Evolutionary conservation across 2,797 vertebrate genomes (phyloP).

Genomic region (Pseudotriccus pelzelni): DNA sequence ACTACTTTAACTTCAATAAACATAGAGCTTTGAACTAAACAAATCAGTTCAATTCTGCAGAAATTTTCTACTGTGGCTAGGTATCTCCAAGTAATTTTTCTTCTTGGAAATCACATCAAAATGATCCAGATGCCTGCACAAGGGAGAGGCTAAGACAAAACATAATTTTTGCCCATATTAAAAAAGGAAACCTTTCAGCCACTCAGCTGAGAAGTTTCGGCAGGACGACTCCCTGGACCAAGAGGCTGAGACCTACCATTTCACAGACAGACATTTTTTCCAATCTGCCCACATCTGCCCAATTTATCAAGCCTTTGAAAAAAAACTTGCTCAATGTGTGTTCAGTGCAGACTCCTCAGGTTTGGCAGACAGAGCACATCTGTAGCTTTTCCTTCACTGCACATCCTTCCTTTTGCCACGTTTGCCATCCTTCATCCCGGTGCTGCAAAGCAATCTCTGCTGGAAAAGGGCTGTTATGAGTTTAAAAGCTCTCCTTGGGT

Average conservation of each 20-base stretch:
- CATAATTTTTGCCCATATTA: not conserved
- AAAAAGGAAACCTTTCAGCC: not conserved
- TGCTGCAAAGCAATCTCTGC: not conserved
- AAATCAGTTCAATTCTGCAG: not conserved
- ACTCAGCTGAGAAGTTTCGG: not conserved
- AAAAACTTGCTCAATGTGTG: accelerated
- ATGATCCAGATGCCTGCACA: not conserved
- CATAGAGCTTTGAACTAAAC: not conserved
- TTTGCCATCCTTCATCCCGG: not conserved
- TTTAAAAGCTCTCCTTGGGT: not conserved
- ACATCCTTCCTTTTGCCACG: not conserved
- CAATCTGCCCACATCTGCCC: not conserved
- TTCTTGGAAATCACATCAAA: not conserved
- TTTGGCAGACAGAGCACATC: not conserved
- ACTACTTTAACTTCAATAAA: not conserved
- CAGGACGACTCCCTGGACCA: not conserved
- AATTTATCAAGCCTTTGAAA: not conserved
- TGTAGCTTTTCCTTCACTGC: not conserved
- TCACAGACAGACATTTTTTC: not conserved
- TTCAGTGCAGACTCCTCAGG: not conserved
- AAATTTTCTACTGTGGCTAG: not conserved
- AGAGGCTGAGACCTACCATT: not conserved
- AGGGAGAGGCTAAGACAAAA: not conserved
- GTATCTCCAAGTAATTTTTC: not conserved
- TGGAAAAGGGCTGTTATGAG: not conserved